Percentiles rank a stretch among this genome's conserved stretches.
Evolutionary conservation across 2,113 vertebrate species (phyloP).

Genomic region (Haemorhous mexicanus): DNA sequence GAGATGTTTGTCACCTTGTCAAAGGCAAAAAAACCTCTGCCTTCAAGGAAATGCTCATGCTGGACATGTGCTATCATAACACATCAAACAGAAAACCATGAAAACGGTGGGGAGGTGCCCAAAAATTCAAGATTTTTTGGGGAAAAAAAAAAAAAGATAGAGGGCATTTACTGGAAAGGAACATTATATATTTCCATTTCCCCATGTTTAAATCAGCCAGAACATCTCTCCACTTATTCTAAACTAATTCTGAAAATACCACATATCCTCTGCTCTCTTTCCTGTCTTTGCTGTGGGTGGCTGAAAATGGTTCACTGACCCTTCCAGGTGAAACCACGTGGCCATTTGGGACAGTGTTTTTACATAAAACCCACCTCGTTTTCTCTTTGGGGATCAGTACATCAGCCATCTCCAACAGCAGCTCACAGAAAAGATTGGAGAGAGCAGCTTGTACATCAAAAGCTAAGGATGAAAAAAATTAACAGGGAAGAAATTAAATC

Average conservation of each 20-base stretch:
- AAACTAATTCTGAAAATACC: slow-evolving; percentile 19
- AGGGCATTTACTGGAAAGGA: background rate
- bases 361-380: background rate
- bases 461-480: slow-evolving; percentile 1
- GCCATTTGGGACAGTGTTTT: background rate
- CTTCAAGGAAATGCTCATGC: background rate
- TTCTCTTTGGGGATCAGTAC: slow-evolving; percentile 4
- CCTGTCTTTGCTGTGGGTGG: background rate
- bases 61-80: background rate
- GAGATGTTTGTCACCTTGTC: background rate
- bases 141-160: background rate
- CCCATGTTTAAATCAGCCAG: background rate
- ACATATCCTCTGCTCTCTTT: background rate
- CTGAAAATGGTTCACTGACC: background rate
- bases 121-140: background rate
- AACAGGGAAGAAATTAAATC: slow-evolving; percentile 49
- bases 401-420: background rate
- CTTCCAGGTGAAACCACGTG: background rate
- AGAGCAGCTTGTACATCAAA: background rate
- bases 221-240: background rate
- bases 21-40: background rate
- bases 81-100: background rate
- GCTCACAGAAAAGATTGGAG: background rate
- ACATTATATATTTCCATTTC: background rate
- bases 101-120: background rate